A percentile compares a stretch with the other conserved stretches of the same genome.
phyloP scores from a whole-genome alignment of 1,140 invertebrate genomes.

The Platyura marginata region DNA sequence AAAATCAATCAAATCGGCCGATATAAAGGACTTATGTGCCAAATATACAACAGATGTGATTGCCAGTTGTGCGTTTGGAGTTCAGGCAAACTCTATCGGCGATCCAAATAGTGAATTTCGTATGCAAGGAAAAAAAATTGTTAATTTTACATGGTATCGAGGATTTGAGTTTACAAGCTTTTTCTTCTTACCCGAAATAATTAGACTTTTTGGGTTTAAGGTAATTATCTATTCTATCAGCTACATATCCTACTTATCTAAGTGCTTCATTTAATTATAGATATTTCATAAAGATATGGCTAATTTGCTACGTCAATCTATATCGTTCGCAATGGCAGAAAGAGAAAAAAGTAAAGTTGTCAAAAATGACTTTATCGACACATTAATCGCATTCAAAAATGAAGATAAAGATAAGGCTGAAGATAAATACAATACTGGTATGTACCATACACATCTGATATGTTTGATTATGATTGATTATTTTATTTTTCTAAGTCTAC shows the following conservation, averaged over 20 bases:
- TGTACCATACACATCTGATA: too few relatives aligned
- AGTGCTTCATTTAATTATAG: too few relatives aligned
- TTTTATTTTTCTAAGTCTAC: too few relatives aligned
- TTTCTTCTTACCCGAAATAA: constrained; percentile 16
- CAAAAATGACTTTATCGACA: constrained; percentile 27
- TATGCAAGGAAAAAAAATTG: constrained; percentile 20
- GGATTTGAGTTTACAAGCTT: constrained; percentile 24
- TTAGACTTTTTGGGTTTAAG: constrained; percentile 1
- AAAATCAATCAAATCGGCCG: constrained; percentile 8
- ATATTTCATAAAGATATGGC: constrained; percentile 11
- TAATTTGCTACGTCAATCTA: constrained; percentile 11
- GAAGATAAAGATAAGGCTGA: neutral
- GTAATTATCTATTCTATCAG: constrained; percentile 7
- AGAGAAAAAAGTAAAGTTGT: constrained; percentile 12
- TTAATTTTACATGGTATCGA: constrained; percentile 28
- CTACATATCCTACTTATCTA: too few relatives aligned
- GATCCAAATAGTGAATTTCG: constrained; percentile 21
- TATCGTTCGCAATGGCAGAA: constrained; percentile 17
- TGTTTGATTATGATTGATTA: too few relatives aligned
- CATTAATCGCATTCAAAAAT: constrained; percentile 26
- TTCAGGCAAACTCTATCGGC: constrained; percentile 26
- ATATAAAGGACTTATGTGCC: constrained; percentile 20
- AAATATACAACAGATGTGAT: constrained; percentile 32
- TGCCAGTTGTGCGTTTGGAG: constrained; percentile 29
- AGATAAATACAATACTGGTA: too few relatives aligned